Evolutionary conservation across 2,888 invertebrate genomes (phyloP), one percentile per base, ranked within the genome.

Genomic region (Aspidiotus destructor): DNA sequence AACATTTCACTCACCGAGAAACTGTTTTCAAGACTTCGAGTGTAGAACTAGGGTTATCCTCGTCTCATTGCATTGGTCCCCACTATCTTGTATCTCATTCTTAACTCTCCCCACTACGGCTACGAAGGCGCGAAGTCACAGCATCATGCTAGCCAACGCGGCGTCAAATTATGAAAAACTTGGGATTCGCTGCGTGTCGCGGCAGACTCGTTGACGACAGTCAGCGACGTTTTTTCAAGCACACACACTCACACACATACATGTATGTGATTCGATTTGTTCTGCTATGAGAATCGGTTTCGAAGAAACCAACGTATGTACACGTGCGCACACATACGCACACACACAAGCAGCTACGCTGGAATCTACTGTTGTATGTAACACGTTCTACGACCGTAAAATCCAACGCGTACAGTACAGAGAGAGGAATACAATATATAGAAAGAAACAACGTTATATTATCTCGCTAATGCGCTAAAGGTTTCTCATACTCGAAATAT

Each of bases 101-200:
- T 71, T 63, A 60, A 69, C 68, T 63, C 69, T 65, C 67, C 68
- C 60, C 60, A 57, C 65, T 65, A 28, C 69, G 57, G 41, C 62
- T 41, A 15, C 55, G 62, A 62, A 28, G 57, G 62, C 60, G 65
- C 69, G 71, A 71, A 72, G 71, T 69, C 73, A 70, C 60, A 69
- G 68, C 69, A 70, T 65, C 68, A 62, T 57, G 60, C 58, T 70
- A 60, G 70, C 70, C 70, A 60, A 67, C 53, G 40, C 65, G 70
- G 70, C 70, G 70, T 69, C 69, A 69, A 69, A 57, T 62, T 60
- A 69, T 69, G 69, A 42, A 57, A 62, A 69, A 69, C 69, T 61
- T 52, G 11, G 68, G 40, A 40, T 41, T 17, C 58, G 17, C 48
- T 11, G 48, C 28, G 28, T 28, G 28, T 28, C 28, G 28, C n/a